Percentiles rank a stretch among this genome's conserved stretches.
Conservation (phyloP, 2,888 invertebrate species). For the Dioctria rufipes region DNA sequence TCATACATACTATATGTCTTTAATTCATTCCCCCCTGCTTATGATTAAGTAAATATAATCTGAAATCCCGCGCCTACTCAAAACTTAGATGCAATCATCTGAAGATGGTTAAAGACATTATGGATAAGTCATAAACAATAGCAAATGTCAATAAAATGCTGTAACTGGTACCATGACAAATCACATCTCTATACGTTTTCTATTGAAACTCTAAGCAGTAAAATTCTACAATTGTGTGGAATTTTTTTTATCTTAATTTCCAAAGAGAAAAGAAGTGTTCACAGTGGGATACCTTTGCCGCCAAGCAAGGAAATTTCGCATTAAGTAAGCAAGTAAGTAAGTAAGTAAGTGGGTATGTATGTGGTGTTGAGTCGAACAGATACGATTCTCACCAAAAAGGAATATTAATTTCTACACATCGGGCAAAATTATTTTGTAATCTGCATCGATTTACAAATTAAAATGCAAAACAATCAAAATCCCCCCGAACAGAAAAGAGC, state of each 20-base stretch:
- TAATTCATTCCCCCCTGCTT: too few species aligned
- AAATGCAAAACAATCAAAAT: conserved; percentile 20
- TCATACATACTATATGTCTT: background rate
- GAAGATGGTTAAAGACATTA: too few species aligned
- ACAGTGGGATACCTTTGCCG: too few species aligned
- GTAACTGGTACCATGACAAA: conserved; percentile 37
- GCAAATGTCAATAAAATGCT: conserved; percentile 11
- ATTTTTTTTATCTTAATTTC: background rate
- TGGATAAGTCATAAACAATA: conserved; percentile 29
- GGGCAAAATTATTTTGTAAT: conserved; percentile 45
- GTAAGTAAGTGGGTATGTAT: too few species aligned
- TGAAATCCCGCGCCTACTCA: background rate
- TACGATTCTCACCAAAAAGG: background rate
- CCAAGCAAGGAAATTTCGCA: conserved; percentile 5
- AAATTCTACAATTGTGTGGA: background rate
- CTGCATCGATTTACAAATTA: conserved; percentile 27
- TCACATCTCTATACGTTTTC: conserved; percentile 4
- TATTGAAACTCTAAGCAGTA: conserved; percentile 1
- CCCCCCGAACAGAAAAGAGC: background rate
- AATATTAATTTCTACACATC: background rate
- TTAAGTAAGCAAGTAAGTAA: background rate
- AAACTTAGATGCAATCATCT: background rate
- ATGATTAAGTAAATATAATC: background rate
- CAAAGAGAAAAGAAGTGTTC: background rate
- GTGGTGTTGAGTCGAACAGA: background rate